A percentile compares a stretch with the other conserved stretches of the same genome.
Conservation (phyloP, 92 coral and sea anemone species). For the Zoanthus sociatus region DNA sequence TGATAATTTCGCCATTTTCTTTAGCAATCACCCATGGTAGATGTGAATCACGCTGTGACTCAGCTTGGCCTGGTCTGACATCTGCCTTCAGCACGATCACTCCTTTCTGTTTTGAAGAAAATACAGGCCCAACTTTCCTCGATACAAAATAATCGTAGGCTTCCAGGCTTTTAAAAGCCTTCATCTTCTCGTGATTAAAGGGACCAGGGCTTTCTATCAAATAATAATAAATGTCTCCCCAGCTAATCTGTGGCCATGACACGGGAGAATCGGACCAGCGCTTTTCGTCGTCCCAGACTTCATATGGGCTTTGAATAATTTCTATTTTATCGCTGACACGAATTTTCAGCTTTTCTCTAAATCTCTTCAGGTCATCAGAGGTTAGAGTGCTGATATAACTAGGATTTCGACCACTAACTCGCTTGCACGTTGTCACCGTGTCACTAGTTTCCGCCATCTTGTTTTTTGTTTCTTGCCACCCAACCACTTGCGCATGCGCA, state of each 20-base stretch:
- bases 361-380: slow-evolving; percentile 14
- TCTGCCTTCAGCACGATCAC: too few species aligned
- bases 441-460: slow-evolving; percentile 9
- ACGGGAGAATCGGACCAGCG: background rate
- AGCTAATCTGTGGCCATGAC: slow-evolving; percentile 4
- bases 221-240: slow-evolving; percentile 1
- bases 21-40: slow-evolving; percentile 49
- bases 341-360: background rate
- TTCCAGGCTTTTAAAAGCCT: background rate
- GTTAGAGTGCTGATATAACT: background rate
- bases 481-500: too few species aligned
- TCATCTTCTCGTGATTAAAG: background rate
- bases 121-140: too few species aligned
- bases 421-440: background rate
- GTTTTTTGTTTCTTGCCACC: background rate
- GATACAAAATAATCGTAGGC: too few species aligned
- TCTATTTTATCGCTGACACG: background rate
- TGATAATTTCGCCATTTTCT: slow-evolving; percentile 41
- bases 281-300: slow-evolving; percentile 9
- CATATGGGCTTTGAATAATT: background rate
- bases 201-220: slow-evolving; percentile 18
- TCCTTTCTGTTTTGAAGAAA: too few species aligned
- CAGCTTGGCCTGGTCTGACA: background rate
- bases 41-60: background rate
- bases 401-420: slow-evolving; percentile 4